Evolutionary conservation across 2,888 invertebrate species (phyloP), one percentile per base, ranked within the genome.

Genomic region (Tribolium freemani): DNA sequence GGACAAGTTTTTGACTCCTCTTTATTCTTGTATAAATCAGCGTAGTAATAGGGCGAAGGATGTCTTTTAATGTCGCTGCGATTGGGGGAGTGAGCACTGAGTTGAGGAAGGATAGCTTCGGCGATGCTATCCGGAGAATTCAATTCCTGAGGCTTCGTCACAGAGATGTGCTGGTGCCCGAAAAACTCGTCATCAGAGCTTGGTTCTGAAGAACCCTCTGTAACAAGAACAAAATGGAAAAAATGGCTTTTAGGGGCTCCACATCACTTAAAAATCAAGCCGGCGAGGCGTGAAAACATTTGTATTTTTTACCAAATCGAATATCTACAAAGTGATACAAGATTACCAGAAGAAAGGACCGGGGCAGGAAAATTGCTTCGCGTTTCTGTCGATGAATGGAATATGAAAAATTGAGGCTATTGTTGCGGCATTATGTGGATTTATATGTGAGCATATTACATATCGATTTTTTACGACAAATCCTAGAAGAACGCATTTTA

Each of bases 21-120:
- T 81, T 83, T 82, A 64, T 85, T 85, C 79, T 90, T 90, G 73
- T 93, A 91, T 63, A 94, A 86, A 83, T 94, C 94, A 0, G 93
- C 93, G 90, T 94, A 94, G 81, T 94, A 94, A 83, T 94, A 94
- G 0, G 94, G 94, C 69, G 94, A 94, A 8, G 94, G 94, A 83
- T 94, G 93, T 38, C 93, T 89, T 83, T 89, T 89, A 48, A 78
- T 73, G 84, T 90, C 89, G 85, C 76, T 88, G 86, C 90, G 90
- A 85, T 83, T 87, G 6, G 88, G 88, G 6, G 88, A 88, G 69
- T 88, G 88, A 76, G 88, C 78, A 46, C 88, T 87, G 61, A 88
- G 85, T 71, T 78, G 73, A 1, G 83, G 83, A 16, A 83, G 75
- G 56, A 82, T 79, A 75, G 88, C 88, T 83, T 89, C 88, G 68